Conservation (phyloP, 2,113 vertebrate species). For the Microtus oregoni region DNA sequence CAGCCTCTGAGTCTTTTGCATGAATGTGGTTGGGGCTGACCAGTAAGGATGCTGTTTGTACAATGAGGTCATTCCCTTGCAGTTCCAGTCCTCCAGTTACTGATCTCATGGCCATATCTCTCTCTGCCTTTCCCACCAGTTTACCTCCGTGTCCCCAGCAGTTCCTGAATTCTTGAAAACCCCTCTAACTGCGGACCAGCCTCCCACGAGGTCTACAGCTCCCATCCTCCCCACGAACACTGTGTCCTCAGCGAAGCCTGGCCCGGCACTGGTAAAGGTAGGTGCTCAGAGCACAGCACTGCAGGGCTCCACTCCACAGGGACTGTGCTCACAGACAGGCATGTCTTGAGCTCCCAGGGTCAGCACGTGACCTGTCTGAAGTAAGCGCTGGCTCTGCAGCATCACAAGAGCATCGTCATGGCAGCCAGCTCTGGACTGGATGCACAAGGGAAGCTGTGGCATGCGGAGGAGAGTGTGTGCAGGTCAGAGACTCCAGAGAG, state of each 20-base stretch:
- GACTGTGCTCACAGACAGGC: not conserved
- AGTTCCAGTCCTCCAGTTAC: not conserved
- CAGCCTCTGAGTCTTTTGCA: not conserved
- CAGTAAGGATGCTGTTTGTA: not conserved
- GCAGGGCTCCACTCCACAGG: not conserved
- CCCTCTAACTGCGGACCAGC: conserved; percentile 83
- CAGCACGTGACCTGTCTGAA: not conserved
- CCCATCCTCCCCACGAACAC: conserved; percentile 82
- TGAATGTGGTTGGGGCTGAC: not conserved
- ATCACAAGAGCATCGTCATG: not conserved
- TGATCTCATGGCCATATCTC: conserved; percentile 47
- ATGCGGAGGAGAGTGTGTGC: not conserved
- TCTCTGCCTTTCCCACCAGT: conserved; percentile 86
- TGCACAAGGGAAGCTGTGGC: not conserved
- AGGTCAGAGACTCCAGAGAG: conserved; percentile 41
- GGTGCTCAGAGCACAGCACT: not conserved
- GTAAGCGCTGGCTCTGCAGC: not conserved
- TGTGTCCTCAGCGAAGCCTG: conserved; percentile 89
- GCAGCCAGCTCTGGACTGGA: not conserved
- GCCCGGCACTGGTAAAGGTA: conserved; percentile 95
- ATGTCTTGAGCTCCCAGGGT: not conserved
- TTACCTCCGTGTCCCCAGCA: conserved; percentile 87
- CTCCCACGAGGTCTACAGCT: conserved; percentile 81
- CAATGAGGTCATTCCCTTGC: not conserved
- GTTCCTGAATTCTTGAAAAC: conserved; percentile 93